Conservation (phyloP, 2,797 vertebrate genomes). For the Benthosema pterotum region DNA sequence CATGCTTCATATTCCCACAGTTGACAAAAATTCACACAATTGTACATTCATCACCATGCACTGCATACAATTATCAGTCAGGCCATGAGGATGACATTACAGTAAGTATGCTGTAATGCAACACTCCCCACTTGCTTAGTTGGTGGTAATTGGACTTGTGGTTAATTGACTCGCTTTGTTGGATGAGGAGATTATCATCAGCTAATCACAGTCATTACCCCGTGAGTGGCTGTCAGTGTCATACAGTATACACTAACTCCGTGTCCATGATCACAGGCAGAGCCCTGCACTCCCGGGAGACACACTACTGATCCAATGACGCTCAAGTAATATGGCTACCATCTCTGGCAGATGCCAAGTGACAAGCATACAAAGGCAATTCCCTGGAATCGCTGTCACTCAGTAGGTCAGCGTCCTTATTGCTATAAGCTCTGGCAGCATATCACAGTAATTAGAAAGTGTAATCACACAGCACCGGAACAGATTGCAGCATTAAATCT, state of each 20-base stretch:
- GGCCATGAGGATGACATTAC: constrained; percentile 32
- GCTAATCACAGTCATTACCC: constrained; percentile 39
- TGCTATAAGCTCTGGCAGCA: constrained; percentile 41
- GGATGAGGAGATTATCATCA: constrained; percentile 52
- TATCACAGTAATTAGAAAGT: constrained; percentile 19
- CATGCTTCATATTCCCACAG: constrained; percentile 32
- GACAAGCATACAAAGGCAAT: constrained; percentile 7
- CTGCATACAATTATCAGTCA: constrained; percentile 36
- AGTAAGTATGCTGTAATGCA: constrained; percentile 56
- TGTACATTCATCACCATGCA: constrained; percentile 46
- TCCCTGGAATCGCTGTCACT: background rate
- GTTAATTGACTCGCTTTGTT: constrained; percentile 59
- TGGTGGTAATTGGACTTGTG: constrained; percentile 30
- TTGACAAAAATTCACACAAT: constrained; percentile 53
- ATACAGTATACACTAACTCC: background rate
- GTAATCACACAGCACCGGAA: background rate
- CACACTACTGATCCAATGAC: constrained; percentile 1
- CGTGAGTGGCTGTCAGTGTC: background rate
- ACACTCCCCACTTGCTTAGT: constrained; percentile 40
- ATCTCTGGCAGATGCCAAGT: constrained; percentile 7
- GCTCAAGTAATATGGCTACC: background rate
- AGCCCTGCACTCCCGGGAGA: background rate
- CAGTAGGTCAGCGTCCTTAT: constrained; percentile 32
- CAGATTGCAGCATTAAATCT: no score
- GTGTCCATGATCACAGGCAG: constrained; percentile 13